Evolutionary conservation across 2,888 invertebrate species (phyloP).

Genomic region (Parnassius apollo): DNA sequence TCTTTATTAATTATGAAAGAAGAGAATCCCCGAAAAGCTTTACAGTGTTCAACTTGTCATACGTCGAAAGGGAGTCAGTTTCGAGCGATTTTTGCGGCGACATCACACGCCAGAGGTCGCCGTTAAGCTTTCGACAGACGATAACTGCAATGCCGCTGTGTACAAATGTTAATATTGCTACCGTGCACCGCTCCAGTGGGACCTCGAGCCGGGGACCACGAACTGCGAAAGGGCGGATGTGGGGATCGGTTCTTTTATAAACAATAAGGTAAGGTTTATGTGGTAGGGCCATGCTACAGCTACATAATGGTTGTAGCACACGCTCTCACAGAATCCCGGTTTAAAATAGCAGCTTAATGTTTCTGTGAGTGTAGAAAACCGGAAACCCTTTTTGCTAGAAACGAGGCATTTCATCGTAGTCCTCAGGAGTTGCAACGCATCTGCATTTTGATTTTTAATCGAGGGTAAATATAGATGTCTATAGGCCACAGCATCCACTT

Average conservation of each 20-base stretch:
- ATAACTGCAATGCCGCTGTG: slow-evolving; percentile 34
- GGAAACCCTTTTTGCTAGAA: no score
- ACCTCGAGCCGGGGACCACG: slow-evolving; percentile 47
- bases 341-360: no score
- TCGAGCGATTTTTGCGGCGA: slow-evolving; percentile 22
- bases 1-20: not conserved
- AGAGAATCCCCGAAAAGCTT: not conserved
- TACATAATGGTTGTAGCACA: no score
- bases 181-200: slow-evolving; percentile 60
- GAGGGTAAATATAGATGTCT: no score
- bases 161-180: slow-evolving; percentile 75
- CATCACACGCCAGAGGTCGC: slow-evolving; percentile 20
- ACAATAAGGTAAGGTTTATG: no score
- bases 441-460: no score
- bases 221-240: slow-evolving; percentile 24
- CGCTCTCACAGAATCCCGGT: no score
- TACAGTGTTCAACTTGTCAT: slow-evolving; percentile 8
- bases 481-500: no score
- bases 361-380: no score
- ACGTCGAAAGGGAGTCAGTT: not conserved
- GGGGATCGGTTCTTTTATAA: not conserved
- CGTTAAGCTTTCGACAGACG: slow-evolving; percentile 31
- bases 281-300: no score
- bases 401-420: no score
- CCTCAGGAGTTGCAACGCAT: no score